Percentiles rank a stretch among this genome's conserved stretches.
Conservation (phyloP, 2,113 vertebrate species). For the Phalacrocorax carbo region DNA sequence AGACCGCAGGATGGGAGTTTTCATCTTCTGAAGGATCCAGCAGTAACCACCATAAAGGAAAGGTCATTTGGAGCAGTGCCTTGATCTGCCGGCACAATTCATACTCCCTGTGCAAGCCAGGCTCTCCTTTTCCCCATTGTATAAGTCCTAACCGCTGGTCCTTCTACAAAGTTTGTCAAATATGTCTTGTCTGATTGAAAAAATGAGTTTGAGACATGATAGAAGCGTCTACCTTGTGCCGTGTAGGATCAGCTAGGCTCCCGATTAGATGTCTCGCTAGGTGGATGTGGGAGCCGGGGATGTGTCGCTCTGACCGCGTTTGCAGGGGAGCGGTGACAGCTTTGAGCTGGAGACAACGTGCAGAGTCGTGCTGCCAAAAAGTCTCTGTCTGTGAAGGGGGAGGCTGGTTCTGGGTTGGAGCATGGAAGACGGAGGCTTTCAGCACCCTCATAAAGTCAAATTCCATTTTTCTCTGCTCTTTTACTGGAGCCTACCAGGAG, state of each 20-base stretch:
- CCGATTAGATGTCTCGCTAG: rapidly evolving
- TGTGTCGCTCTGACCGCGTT: rapidly evolving
- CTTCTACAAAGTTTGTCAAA: neutral
- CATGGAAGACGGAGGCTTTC: neutral
- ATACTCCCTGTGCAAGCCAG: neutral
- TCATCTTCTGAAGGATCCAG: neutral
- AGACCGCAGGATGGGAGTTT: neutral
- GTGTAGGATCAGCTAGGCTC: rapidly evolving
- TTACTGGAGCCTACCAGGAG: neutral
- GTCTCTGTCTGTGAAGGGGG: neutral
- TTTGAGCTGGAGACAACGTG: neutral
- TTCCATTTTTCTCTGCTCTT: neutral
- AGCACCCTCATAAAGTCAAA: neutral
- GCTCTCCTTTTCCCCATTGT: neutral
- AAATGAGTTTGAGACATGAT: neutral
- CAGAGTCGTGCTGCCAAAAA: neutral
- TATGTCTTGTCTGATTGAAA: neutral
- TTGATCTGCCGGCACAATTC: neutral
- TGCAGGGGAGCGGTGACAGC: neutral
- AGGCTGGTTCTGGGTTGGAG: neutral
- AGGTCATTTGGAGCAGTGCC: neutral
- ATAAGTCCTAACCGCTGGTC: rapidly evolving
- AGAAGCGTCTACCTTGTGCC: neutral
- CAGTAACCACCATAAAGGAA: neutral
- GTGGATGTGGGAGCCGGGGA: neutral